Conservation (phyloP, 2,113 vertebrate genomes). For the Ailurus styani region DNA sequence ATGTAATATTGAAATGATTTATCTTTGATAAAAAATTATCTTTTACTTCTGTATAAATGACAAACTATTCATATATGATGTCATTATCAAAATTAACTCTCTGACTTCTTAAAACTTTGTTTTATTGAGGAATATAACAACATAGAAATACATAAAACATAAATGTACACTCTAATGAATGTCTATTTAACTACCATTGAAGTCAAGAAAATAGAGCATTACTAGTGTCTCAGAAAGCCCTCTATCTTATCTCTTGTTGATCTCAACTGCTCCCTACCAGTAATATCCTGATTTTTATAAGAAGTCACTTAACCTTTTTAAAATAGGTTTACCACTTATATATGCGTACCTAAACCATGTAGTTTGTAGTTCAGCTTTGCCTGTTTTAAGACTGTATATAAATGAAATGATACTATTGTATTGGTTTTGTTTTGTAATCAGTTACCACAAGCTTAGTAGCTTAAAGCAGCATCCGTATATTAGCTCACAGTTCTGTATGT, state of each 20-base stretch:
- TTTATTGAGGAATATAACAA: slow-evolving; percentile 30
- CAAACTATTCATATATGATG: slow-evolving; percentile 3
- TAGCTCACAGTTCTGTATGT: background rate
- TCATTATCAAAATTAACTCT: slow-evolving; percentile 26
- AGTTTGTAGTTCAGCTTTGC: slow-evolving; percentile 5
- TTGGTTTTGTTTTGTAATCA: background rate
- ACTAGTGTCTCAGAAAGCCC: background rate
- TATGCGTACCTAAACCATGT: background rate
- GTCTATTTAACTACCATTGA: background rate
- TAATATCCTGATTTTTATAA: slow-evolving; percentile 1
- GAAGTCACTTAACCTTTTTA: background rate
- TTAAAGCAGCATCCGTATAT: background rate
- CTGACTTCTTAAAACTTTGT: slow-evolving; percentile 46
- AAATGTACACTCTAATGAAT: background rate
- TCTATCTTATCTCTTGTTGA: background rate
- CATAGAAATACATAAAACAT: slow-evolving; percentile 22
- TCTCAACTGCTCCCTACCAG: background rate
- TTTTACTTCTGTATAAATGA: background rate
- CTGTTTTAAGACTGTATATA: background rate
- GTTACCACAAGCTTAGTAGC: background rate
- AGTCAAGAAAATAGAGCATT: slow-evolving; percentile 40
- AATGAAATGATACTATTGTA: background rate
- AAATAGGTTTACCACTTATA: background rate
- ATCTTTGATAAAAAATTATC: slow-evolving; percentile 23
- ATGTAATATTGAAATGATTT: background rate